Percentiles rank a stretch among this genome's conserved stretches.
Conservation (phyloP, 1,140 invertebrate species). For the Gryon sp. region DNA sequence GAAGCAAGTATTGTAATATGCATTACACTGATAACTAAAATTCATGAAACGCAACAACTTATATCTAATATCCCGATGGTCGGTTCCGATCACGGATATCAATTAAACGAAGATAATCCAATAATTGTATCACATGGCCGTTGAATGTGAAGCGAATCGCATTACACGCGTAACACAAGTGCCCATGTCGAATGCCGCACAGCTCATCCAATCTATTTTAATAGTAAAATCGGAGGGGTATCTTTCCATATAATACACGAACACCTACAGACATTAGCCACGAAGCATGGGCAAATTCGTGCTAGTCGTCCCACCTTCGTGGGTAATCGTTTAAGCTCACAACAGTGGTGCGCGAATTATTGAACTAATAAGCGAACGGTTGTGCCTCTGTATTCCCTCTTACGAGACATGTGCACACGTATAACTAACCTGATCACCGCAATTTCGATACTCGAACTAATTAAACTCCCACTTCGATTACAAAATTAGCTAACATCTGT, state of each 20-base stretch:
- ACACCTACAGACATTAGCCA: no score
- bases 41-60: constrained; percentile 35
- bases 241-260: not conserved
- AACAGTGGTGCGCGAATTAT: constrained; percentile 57
- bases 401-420: constrained; percentile 20
- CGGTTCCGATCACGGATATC: constrained; percentile 25
- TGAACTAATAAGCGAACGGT: constrained; percentile 52
- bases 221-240: constrained; percentile 22
- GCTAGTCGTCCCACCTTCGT: constrained; percentile 8
- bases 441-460: constrained; percentile 55
- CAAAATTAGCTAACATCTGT: constrained; percentile 32
- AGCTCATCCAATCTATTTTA: constrained; percentile 32
- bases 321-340: constrained; percentile 24
- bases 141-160: constrained; percentile 36
- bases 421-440: constrained; percentile 28
- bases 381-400: constrained; percentile 24
- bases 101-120: constrained; percentile 46
- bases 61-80: constrained; percentile 32
- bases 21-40: constrained; percentile 11
- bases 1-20: constrained; percentile 12
- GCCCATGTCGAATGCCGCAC: constrained; percentile 21
- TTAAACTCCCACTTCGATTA: constrained; percentile 56
- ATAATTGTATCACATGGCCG: constrained; percentile 40
- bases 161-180: constrained; percentile 38
- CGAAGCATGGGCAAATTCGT: constrained; percentile 4